Evolutionary conservation across 2,888 invertebrate genomes (phyloP).

Genomic region (Athetis lepigone): DNA sequence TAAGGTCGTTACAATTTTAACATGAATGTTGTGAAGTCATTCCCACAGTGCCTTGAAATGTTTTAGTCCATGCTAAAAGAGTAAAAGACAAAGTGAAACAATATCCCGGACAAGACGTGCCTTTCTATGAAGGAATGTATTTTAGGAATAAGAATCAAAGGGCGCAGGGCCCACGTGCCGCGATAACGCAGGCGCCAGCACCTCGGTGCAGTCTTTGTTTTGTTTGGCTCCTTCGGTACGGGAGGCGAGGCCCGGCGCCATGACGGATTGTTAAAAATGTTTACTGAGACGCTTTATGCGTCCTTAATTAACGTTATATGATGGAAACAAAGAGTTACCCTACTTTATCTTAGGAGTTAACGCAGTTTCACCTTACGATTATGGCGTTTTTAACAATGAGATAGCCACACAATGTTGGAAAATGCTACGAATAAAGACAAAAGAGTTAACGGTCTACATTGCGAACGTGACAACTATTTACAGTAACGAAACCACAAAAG

Average conservation of each 20-base stretch:
- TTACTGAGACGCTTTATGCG: constrained; percentile 73
- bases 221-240: constrained; percentile 49
- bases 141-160: constrained; percentile 79
- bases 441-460: constrained; percentile 19
- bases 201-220: constrained; percentile 66
- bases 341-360: constrained; percentile 59
- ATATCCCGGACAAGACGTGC: constrained; percentile 55
- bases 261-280: constrained; percentile 73
- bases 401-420: constrained; percentile 47
- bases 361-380: constrained; percentile 49
- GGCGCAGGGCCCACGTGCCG: constrained; percentile 79
- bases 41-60: constrained; percentile 19
- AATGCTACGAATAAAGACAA: constrained; percentile 44
- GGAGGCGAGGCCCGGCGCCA: constrained; percentile 74
- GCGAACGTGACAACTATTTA: constrained; percentile 23
- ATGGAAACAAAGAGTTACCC: constrained; percentile 60
- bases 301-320: constrained; percentile 71
- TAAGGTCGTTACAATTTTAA: constrained; percentile 61
- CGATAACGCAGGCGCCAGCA: constrained; percentile 85
- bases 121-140: constrained; percentile 74
- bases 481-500: constrained; percentile 20
- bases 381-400: constrained; percentile 51
- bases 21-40: constrained; percentile 57
- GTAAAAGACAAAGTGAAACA: constrained; percentile 42
- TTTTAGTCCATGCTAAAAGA: constrained; percentile 28